Base-by-base conservation (phyloP, 2,113 vertebrate species). In the Dasyornis broadbenti region DNA sequence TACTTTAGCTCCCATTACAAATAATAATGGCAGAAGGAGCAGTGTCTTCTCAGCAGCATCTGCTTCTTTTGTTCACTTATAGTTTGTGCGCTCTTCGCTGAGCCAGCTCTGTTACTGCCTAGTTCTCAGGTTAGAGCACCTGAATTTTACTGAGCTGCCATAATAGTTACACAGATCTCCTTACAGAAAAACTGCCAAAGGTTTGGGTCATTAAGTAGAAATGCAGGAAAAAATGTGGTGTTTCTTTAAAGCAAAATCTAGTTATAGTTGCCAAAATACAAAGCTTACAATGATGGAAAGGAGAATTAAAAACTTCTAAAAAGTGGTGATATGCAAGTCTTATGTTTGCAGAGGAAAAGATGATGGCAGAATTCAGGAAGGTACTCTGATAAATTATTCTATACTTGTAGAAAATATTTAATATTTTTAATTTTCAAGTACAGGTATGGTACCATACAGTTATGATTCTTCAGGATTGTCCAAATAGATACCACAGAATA, bases 41-140 rank as follows among this genome's bases (percentile, higher is more conserved):
- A 0, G 76, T 65, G 37, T 88, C 83, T 72, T 65, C 33, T 76
- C 39, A n/a, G 37, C 44, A 79, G 28, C 57, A 49, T 68, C 73
- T 75, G 40, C 45, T 91, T 77, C 56, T 82, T 86, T 81, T 79
- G 17, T 76, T 82, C 27, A 28, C 44, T 69, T 79, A 27, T 47
- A 52, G 73, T 75, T 63, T 39, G 14, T 59, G 81, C 70, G 61
- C 31, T 69, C 31, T 82, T 84, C 22, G 11, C 21, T 52, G 52
- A 64, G 47, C 53, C 40, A 73, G 23, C 28, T 68, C 45, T 70
- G 18, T 81, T 83, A 42, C 37, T 78, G 60, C 42, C 68, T 64
- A 12, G 27, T 40, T 40, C 31, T 31, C 3, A 4, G 24, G 31
- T 73, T 13, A 73, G 53, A 7, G 2, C n/a, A 31, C 0, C 0